phyloP scores from a whole-genome alignment of 2,888 invertebrate genomes.

The Mesorhabditis belari region DNA sequence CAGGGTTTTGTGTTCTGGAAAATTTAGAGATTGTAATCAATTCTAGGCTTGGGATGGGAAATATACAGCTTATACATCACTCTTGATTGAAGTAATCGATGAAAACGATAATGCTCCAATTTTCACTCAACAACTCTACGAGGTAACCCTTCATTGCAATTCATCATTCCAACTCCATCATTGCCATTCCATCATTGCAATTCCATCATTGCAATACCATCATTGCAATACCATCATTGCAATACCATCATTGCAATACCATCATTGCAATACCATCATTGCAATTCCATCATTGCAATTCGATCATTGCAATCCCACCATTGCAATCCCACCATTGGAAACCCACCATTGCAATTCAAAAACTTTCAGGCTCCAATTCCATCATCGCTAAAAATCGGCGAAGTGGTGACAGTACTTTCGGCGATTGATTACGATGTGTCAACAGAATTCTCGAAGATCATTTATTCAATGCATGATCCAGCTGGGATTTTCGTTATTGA shows the following conservation, averaged over 20 bases:
- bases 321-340: too few relatives aligned
- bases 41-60: slow-evolving; percentile 35
- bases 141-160: too few relatives aligned
- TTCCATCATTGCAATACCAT: too few relatives aligned
- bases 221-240: too few relatives aligned
- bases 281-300: too few relatives aligned
- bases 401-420: slow-evolving; percentile 73
- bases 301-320: too few relatives aligned
- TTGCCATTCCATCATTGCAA: too few relatives aligned
- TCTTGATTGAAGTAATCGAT: slow-evolving; percentile 34
- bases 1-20: slow-evolving; percentile 9
- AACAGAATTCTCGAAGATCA: slow-evolving; percentile 75
- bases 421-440: slow-evolving; percentile 94
- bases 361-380: neutral
- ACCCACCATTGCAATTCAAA: neutral
- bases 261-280: too few relatives aligned
- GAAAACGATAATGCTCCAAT: slow-evolving; percentile 44
- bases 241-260: too few relatives aligned
- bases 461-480: slow-evolving; percentile 16
- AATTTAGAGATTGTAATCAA: neutral
- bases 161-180: too few relatives aligned
- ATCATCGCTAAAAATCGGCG: neutral
- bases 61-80: slow-evolving; percentile 14
- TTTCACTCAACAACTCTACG: slow-evolving; percentile 27
- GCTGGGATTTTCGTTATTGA: slow-evolving; percentile 7